Evolutionary conservation across 2,113 vertebrate genomes (phyloP).

Genomic region (Oenanthe melanoleuca): DNA sequence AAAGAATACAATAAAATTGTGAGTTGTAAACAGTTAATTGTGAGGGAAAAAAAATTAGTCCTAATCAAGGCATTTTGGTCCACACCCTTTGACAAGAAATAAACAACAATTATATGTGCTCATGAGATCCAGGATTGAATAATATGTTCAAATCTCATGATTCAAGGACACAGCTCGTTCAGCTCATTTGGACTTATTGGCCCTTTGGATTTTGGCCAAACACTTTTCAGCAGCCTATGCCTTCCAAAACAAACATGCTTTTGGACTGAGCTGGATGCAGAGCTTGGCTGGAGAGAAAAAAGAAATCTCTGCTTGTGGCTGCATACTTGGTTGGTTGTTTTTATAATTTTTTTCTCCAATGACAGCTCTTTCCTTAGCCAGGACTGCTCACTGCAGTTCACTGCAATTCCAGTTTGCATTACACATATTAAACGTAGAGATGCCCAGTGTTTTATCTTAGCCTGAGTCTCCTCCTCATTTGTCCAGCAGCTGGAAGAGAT

Average conservation of each 20-base stretch:
- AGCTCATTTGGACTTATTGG: constrained; percentile 32
- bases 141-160: not conserved
- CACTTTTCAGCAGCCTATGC: constrained; percentile 17
- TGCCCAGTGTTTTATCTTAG: not conserved
- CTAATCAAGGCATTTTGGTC: not conserved
- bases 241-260: constrained; percentile 62
- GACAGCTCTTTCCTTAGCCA: constrained; percentile 11
- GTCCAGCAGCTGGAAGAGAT: not conserved
- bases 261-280: constrained; percentile 20
- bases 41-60: not conserved
- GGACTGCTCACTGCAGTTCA: not conserved
- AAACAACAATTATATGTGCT: not conserved
- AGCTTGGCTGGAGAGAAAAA: constrained; percentile 23
- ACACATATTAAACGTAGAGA: not conserved
- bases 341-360: not conserved
- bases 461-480: not conserved
- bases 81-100: not conserved
- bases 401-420: not conserved
- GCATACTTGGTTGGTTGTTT: constrained; percentile 6
- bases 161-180: constrained; percentile 2
- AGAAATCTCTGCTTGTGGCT: not conserved
- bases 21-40: not conserved
- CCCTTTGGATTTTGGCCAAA: constrained; percentile 43
- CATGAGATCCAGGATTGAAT: not conserved
- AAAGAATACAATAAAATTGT: not conserved